Evolutionary conservation across 2,888 invertebrate genomes (phyloP).

Genomic region (Trimorus sp.): DNA sequence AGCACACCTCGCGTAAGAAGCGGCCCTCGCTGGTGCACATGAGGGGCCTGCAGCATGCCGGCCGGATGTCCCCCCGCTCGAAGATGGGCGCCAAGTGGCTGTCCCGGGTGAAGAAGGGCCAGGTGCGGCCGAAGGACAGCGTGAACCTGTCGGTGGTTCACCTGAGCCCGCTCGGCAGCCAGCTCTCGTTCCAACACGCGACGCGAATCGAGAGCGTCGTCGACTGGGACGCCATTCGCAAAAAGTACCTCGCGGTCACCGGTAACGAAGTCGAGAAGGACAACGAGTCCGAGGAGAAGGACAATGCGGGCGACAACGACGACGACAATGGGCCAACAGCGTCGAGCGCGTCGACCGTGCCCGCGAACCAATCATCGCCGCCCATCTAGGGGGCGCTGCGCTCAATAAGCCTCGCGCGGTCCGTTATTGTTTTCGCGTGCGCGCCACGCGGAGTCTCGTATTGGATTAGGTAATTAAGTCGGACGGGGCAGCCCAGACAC

Average conservation of each 20-base stretch:
- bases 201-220: conserved; percentile 94
- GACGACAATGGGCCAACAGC: conserved; percentile 74
- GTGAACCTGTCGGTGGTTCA: conserved; percentile 91
- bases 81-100: conserved; percentile 83
- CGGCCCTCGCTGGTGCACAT: conserved; percentile 82
- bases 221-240: conserved; percentile 96
- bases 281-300: conserved; percentile 75
- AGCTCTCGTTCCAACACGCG: conserved; percentile 89
- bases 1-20: conserved; percentile 81
- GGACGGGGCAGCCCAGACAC: conserved; percentile 37
- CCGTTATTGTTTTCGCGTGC: conserved; percentile 22
- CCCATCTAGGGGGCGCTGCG: conserved; percentile 70
- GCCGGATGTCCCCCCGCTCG: conserved; percentile 82
- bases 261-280: conserved; percentile 85
- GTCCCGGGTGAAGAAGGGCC: conserved; percentile 82
- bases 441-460: conserved; percentile 5
- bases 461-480: conserved; percentile 53
- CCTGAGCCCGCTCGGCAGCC: conserved; percentile 92
- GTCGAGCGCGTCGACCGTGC: conserved; percentile 75
- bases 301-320: conserved; percentile 76
- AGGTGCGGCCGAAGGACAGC: conserved; percentile 83
- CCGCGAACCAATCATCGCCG: conserved; percentile 73
- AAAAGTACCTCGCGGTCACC: conserved; percentile 91
- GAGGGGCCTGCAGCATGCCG: conserved; percentile 82
- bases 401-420: background rate